Base-by-base conservation (phyloP, 2,113 vertebrate genomes). In the Chelonoidis abingdonii region DNA sequence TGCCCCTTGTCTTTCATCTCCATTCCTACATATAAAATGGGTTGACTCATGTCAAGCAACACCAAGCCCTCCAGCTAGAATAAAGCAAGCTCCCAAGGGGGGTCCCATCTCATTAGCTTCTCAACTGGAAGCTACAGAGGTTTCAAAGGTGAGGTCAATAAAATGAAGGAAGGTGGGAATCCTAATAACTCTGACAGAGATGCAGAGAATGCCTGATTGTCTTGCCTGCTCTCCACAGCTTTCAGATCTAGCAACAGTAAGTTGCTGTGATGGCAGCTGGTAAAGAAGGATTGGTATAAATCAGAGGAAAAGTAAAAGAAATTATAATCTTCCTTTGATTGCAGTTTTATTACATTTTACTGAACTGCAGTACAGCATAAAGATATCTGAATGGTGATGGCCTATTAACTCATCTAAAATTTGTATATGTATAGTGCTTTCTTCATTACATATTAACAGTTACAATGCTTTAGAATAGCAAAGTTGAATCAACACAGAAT, bases 251-350 rank as follows among this genome's bases (percentile, higher is more conserved):
- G 4, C 72, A 89, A 41, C 1, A 81, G 54, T 81, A 91, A 93
- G 65, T 29, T 50, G 27, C 31, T 14, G 35, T 52, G 38, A 10
- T 50, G 22, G 6, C 31, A 56, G 4, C 72, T 89, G 4, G 41
- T 89, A 81, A 29, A 88, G 5, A 81, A 88, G 5, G 8, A 89
- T 8, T 17, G 16, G 25, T 57, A 93, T 88, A 89, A 94, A 78
- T 21, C 21, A n/a, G 22, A 38, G 25, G 4, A 59, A 92, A 79
- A 95, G 57, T 49, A 72, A 38, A 38, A 72, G 17, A 72, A 88
- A 75, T 62, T 79, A 57, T 0, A 91, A 22, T 12, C 8, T 93
- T 93, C 6, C 27, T 79, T 52, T 80, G 52, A 44, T 6, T 82
- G 7, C 35, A 38, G 35, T 50, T 92, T 90, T 82, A 53, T 56